Base-by-base conservation (phyloP, 2,888 invertebrate species). In the Hetaerina titia region DNA sequence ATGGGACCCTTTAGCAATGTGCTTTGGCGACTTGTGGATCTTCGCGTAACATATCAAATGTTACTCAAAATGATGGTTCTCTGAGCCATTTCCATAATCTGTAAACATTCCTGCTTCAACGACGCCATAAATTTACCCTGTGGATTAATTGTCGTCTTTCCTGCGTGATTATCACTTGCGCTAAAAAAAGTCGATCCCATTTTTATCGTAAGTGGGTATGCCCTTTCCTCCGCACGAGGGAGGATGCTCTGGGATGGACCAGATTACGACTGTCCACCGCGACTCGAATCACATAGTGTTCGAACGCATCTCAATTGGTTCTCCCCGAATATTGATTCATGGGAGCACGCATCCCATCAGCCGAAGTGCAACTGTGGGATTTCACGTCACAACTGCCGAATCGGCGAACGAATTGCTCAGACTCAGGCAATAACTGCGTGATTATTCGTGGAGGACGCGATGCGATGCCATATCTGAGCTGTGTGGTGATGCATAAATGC, bases 261-360 rank as follows among this genome's bases (percentile, higher is more conserved):
- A 31, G 7, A 31, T 81, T 81, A 31, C 13, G 13, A 13, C 81
- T 25, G 81, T 81, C 25, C 31, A 81, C 31, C 7, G 81, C n/a
- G 81, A 31, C 81, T n/a, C 11, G 31, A 25, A 31, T 81, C 81
- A 25, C 8, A 11, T 0, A 13, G 31, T 31, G 13, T 81, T 81
- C 81, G 81, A 81, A 31, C 81, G 81, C 25, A n/a, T 25, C 69
- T n/a, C 69, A 69, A 69, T 69, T 69, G 69, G 69, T 69, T 69
- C 69, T n/a, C 81, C 13, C 6, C 25, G 15, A 81, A 81, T 81
- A 81, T 81, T 81, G 81, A 31, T 31, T 81, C 81, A 81, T 13
- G 31, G 81, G 13, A 81, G 81, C 31, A 81, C 31, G 81, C 25
- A 81, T 81, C 31, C 81, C 81, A 81, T 81, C 31, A 81, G 31